A percentile compares a stretch with the other conserved stretches of the same genome.
Conservation (phyloP, 2,797 vertebrate species). For the Kryptopterus vitreolus region DNA sequence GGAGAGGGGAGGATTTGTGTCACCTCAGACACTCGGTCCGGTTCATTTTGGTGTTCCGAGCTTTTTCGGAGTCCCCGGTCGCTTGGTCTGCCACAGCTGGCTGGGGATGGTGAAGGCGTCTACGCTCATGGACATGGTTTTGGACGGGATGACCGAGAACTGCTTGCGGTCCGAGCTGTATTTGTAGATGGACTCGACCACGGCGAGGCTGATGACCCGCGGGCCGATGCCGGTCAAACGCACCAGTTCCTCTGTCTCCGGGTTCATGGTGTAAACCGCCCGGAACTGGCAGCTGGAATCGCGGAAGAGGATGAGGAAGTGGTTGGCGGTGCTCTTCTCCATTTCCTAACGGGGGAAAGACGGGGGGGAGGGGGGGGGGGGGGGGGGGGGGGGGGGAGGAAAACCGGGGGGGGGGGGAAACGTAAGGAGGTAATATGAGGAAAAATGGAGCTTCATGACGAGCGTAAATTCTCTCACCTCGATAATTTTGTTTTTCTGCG, state of each 20-base stretch:
- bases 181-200: slow-evolving; percentile 92
- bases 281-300: slow-evolving; percentile 91
- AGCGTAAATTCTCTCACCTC: slow-evolving; percentile 74
- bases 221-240: slow-evolving; percentile 87
- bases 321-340: slow-evolving; percentile 86
- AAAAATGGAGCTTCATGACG: slow-evolving; percentile 3
- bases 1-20: slow-evolving; percentile 44
- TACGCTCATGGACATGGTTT: slow-evolving; percentile 95
- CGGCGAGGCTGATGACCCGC: slow-evolving; percentile 74
- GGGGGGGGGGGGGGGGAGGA: too few relatives aligned
- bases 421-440: neutral
- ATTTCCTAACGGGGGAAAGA: slow-evolving; percentile 79
- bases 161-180: slow-evolving; percentile 95
- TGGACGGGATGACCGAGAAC: slow-evolving; percentile 90
- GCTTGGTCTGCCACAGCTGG: slow-evolving; percentile 87
- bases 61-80: slow-evolving; percentile 90
- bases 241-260: slow-evolving; percentile 85
- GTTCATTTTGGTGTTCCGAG: slow-evolving; percentile 84
- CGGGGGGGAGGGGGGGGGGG: too few relatives aligned
- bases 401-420: too few relatives aligned
- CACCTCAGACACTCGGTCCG: slow-evolving; percentile 46
- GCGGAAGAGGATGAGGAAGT: slow-evolving; percentile 93
- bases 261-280: slow-evolving; percentile 86
- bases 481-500: slow-evolving; percentile 91
- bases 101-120: slow-evolving; percentile 92